phyloP scores from a whole-genome alignment of 2,888 invertebrate genomes.

The Oscheius onirici region DNA sequence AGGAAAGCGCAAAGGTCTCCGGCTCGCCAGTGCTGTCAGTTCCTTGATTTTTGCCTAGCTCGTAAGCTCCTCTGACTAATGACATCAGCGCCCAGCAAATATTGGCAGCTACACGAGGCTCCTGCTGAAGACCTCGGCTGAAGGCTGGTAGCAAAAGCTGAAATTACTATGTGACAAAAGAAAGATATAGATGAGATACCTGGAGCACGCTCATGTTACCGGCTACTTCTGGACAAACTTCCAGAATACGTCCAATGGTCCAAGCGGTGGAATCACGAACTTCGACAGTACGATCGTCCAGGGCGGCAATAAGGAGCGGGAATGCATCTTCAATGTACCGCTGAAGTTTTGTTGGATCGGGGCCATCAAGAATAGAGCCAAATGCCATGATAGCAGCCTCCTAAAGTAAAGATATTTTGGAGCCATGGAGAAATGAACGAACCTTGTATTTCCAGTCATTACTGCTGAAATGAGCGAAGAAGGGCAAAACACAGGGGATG shows the following conservation, averaged over 20 bases:
- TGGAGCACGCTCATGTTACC: constrained; percentile 56
- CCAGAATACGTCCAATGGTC: constrained; percentile 97
- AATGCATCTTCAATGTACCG: constrained; percentile 95
- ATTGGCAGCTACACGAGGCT: constrained; percentile 95
- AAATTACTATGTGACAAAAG: constrained; percentile 68
- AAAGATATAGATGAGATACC: neutral
- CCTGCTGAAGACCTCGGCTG: constrained; percentile 83
- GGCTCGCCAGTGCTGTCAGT: constrained; percentile 76
- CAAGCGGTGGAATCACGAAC: constrained; percentile 97
- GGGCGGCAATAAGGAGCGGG: constrained; percentile 90
- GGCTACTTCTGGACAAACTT: constrained; percentile 76
- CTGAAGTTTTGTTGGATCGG: constrained; percentile 86
- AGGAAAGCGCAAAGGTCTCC: constrained; percentile 90
- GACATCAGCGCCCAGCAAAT: constrained; percentile 98
- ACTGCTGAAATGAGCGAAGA: constrained; percentile 93
- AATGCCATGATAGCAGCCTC: constrained; percentile 99
- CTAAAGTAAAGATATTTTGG: constrained; percentile 12
- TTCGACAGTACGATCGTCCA: constrained; percentile 84
- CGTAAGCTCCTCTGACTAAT: constrained; percentile 94
- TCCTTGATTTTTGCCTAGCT: constrained; percentile 79
- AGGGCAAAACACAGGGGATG: constrained; percentile 94
- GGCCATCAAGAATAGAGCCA: constrained; percentile 88
- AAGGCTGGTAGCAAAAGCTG: constrained; percentile 76
- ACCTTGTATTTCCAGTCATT: constrained; percentile 73
- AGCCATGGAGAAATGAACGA: neutral